These are phyloP conservation scores for Apostichopus californicus DNA, from an alignment of 35 echinoderm and acorn worm species.

Conservation along the genomic window DNA sequence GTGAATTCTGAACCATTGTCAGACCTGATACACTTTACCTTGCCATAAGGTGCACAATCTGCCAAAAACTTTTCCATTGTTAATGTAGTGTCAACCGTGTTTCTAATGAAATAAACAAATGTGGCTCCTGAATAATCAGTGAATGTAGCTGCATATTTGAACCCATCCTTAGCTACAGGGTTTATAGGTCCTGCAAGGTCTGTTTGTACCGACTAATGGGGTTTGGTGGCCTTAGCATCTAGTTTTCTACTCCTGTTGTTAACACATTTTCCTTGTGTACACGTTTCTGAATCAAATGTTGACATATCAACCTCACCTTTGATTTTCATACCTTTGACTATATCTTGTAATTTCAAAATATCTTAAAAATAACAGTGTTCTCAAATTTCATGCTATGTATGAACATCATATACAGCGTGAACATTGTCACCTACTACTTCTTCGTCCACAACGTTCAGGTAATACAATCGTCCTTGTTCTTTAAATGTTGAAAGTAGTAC, in stretches of 20 bases:
- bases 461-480: background rate
- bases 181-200: constrained; percentile 55
- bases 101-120: constrained; percentile 51
- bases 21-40: constrained; percentile 50
- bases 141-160: constrained; percentile 59
- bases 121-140: constrained; percentile 61
- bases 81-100: background rate
- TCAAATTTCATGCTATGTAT: constrained; percentile 36
- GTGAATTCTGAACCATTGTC: constrained; percentile 66
- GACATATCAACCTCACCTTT: background rate
- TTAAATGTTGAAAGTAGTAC: constrained; percentile 39
- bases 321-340: constrained; percentile 51
- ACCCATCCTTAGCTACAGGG: constrained; percentile 43
- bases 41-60: constrained; percentile 52
- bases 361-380: constrained; percentile 58
- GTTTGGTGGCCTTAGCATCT: background rate
- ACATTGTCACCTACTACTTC: too few species aligned
- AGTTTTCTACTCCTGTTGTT: constrained; percentile 20
- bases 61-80: constrained; percentile 3
- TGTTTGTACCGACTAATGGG: constrained; percentile 17
- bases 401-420: background rate
- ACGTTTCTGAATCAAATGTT: constrained; percentile 21
- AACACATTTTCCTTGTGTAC: constrained; percentile 51
- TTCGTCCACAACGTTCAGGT: background rate
- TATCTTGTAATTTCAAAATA: constrained; percentile 40